Evolutionary conservation across 2,113 vertebrate species (phyloP), one percentile per base, ranked within the genome.

Genomic region (Vanacampus margaritifer): DNA sequence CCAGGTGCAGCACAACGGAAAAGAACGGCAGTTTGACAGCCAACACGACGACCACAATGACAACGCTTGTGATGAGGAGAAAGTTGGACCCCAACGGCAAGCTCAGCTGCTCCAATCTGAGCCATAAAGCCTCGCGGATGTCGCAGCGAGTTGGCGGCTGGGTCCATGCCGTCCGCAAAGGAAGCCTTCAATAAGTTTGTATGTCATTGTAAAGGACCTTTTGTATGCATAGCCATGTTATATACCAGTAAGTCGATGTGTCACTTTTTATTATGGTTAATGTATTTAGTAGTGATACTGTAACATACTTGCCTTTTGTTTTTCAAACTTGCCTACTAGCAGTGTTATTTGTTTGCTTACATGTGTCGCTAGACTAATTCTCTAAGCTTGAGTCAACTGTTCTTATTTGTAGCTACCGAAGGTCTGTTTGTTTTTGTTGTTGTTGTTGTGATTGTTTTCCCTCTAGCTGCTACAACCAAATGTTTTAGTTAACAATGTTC

Each of bases 41-140:
- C 51, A 26, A 4, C 0, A 10, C 5, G 28, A 41, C 41, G 0
- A 46, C 43, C 1, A 46, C 43, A 6, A 17, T 41, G 39, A 41
- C 43, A 5, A 46, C 43, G 14, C 17, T 46, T 17, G 16, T 46
- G 43, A 21, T 89, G 75, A 87, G 86, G 75, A 86, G 89, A 66
- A 89, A 81, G 64, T 62, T 90, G 78, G 89, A 90, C 64, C 86
- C 89, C 39, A 75, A 59, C 14, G 87, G 84, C 45, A 90, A 88
- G 86, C 80, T 90, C 17, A 78, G 89, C 70, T 50, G 83, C 59
- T 87, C 89, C n/a, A 87, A 86, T 51, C 71, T 89, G 68, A 67
- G 77, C 1, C 85, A 76, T 35, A 79, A 80, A 72, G 87, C 87
- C 59, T 48, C 79, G 0, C 43, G 72, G 23, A 35, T 88, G 46